These are phyloP conservation scores for Siphonodentalium dalli DNA, from an alignment of 2,888 invertebrate genomes.

Conservation along the genomic window DNA sequence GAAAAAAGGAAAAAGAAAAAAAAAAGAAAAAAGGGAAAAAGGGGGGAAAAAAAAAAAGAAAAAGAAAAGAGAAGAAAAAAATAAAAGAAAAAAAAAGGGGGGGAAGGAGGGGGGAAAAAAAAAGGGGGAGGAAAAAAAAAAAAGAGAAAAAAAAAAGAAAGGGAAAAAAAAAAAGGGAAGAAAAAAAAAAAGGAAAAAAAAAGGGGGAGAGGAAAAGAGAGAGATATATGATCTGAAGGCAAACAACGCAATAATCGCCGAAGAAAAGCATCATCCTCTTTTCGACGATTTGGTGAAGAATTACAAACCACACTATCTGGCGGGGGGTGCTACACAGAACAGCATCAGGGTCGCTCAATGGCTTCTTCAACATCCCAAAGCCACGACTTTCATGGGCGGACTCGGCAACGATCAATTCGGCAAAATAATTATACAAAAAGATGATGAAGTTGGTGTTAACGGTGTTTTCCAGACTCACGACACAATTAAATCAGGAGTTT, in stretches of 20 bases:
- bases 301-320: slow-evolving; percentile 75
- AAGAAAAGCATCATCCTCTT: slow-evolving; percentile 83
- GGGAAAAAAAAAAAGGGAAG: too few relatives aligned
- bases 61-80: too few relatives aligned
- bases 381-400: slow-evolving; percentile 90
- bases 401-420: slow-evolving; percentile 91
- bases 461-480: slow-evolving; percentile 82
- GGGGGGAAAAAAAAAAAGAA: too few relatives aligned
- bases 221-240: slow-evolving; percentile 85
- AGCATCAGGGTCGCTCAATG: slow-evolving; percentile 90
- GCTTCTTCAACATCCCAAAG: slow-evolving; percentile 81
- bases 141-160: too few relatives aligned
- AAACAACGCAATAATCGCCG: slow-evolving; percentile 93
- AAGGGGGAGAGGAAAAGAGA: too few relatives aligned
- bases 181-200: too few relatives aligned
- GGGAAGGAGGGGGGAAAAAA: too few relatives aligned
- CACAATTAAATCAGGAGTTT: slow-evolving; percentile 82
- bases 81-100: too few relatives aligned
- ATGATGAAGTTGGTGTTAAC: slow-evolving; percentile 80
- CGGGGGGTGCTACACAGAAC: slow-evolving; percentile 97
- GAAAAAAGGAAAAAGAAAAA: too few relatives aligned
- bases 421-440: slow-evolving; percentile 80
- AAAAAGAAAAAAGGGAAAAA: too few relatives aligned
- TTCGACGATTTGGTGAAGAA: slow-evolving; percentile 69
- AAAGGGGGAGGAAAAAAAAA: too few relatives aligned